Evolutionary conservation across 2,113 vertebrate species (phyloP), one percentile per base, ranked within the genome.

Genomic region (Ivindomyrus marchei): DNA sequence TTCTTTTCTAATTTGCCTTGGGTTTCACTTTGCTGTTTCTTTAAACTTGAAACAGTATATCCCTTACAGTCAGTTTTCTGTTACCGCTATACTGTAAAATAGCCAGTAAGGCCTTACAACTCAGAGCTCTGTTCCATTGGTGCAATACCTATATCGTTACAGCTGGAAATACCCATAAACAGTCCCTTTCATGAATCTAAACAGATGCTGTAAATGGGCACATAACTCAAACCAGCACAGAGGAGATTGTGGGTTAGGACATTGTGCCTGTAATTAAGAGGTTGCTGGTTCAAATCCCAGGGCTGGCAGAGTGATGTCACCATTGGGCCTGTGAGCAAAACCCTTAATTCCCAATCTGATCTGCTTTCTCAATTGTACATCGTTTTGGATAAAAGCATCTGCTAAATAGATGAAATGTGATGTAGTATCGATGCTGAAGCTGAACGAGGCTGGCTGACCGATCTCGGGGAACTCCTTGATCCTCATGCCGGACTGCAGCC

Each of bases 381-480:
- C 6, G 0, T 24, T 58, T 58, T 24, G 53, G 21, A 58, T 58
- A 58, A 58, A 58, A 58, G 21, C 53, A 58, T 66, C n/a, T 66
- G 58, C 58, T 66, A 66, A 3, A 4, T 27, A 11, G n/a, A 27
- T 66, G n/a, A 3, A 31, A 31, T 70, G 62, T 70, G n/a, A 70
- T 31, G 62, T 4, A 31, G 58, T 21, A 84, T 15, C 1, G 45
- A 45, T 0, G 45, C 4, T 3, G 8, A 24, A 24, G 7, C 3
- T 8, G 45, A 46, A n/a, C 2, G 3, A 46, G 42, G 45, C 42
- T 47, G 5, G n/a, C 94, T 4, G 94, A 99, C 98, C 98, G 0
- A 98, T 99, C 94, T 99, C 98, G 0, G 96, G 94, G 92, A 99
- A 99, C 90, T 98, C 97, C 90, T 97, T 97, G 92, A 99, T 97